A percentile compares a stretch with the other conserved stretches of the same genome.
phyloP scores from a whole-genome alignment of 2,113 vertebrate genomes.

The Siphamia tubifer region DNA sequence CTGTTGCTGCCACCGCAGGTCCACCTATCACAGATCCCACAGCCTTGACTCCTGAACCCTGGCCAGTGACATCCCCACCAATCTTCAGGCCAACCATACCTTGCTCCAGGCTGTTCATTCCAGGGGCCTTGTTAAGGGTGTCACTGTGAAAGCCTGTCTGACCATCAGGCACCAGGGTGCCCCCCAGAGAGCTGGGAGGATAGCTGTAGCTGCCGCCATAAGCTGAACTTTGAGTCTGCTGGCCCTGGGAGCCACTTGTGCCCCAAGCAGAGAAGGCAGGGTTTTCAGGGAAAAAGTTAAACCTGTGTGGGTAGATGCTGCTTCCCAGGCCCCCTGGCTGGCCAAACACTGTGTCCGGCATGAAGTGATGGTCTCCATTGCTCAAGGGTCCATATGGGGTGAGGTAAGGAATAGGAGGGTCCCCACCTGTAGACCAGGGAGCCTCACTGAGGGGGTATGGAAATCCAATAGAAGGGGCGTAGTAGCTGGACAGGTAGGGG shows the following conservation, averaged over 20 bases:
- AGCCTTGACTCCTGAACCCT: conserved; percentile 86
- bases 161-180: conserved; percentile 90
- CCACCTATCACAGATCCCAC: conserved; percentile 91
- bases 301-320: conserved; percentile 92
- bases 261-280: conserved; percentile 96
- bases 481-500: conserved; percentile 94
- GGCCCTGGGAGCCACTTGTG: conserved; percentile 91
- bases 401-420: conserved; percentile 94
- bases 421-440: conserved; percentile 95
- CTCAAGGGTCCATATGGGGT: conserved; percentile 94
- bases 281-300: conserved; percentile 96
- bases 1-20: conserved; percentile 83
- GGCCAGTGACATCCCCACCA: conserved; percentile 85
- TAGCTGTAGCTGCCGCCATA: conserved; percentile 95
- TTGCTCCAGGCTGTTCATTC: conserved; percentile 95
- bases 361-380: conserved; percentile 94
- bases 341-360: conserved; percentile 95
- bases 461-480: conserved; percentile 94
- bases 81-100: conserved; percentile 96
- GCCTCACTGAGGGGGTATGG: conserved; percentile 95
- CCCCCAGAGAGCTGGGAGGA: conserved; percentile 91
- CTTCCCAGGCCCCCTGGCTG: conserved; percentile 92
- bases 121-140: conserved; percentile 92
- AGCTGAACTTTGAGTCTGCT: conserved; percentile 92
- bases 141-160: conserved; percentile 94